Conservation (phyloP, 2,797 vertebrate species). For the Glyptemys insculpta region DNA sequence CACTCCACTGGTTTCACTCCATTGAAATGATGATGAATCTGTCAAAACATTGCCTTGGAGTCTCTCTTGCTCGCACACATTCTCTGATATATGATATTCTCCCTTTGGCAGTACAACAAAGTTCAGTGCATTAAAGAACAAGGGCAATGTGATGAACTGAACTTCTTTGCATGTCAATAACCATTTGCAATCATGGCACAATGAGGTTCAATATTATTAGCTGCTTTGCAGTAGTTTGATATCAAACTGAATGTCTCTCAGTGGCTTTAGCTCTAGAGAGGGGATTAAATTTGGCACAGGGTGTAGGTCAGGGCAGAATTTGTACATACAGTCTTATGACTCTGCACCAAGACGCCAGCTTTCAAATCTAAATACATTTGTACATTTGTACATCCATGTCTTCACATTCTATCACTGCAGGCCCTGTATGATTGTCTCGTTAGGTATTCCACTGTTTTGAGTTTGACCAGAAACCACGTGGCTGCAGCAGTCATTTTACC, state of each 20-base stretch:
- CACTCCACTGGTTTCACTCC: slow-evolving; percentile 7
- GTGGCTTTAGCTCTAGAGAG: background rate
- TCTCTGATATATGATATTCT: background rate
- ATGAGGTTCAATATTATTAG: background rate
- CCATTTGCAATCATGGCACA: background rate
- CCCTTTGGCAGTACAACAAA: background rate
- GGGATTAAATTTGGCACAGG: background rate
- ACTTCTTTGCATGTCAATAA: background rate
- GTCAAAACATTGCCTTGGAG: slow-evolving; percentile 36
- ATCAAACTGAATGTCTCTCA: background rate
- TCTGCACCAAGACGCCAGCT: background rate
- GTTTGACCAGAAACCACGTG: background rate
- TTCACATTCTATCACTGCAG: background rate
- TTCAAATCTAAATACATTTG: background rate
- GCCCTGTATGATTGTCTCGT: background rate
- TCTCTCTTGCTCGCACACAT: background rate
- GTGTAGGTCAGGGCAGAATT: background rate
- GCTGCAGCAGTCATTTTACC: background rate
- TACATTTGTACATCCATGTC: background rate
- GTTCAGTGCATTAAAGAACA: background rate
- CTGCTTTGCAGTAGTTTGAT: background rate
- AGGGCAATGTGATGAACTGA: background rate
- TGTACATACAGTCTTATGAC: background rate
- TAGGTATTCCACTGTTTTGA: background rate
- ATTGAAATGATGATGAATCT: slow-evolving; percentile 8